A percentile compares a stretch with the other conserved stretches of the same genome.
Evolutionary conservation across 2,888 invertebrate species (phyloP).

Genomic region (Agapostemon virescens): DNA sequence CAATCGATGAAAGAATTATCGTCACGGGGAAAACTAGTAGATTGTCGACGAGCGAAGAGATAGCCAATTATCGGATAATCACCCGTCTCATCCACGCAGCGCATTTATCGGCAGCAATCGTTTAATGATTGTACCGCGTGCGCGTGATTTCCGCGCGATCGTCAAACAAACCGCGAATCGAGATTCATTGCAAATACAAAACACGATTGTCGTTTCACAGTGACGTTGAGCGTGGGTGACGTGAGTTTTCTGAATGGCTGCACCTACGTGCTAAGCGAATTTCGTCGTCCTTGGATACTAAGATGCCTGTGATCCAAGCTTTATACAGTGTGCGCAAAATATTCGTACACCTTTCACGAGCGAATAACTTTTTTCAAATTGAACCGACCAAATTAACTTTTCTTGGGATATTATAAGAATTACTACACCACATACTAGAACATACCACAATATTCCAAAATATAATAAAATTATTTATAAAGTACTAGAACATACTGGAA

Average conservation of each 20-base stretch:
- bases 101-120: neutral
- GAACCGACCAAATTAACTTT: no score
- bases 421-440: no score
- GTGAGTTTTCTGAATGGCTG: neutral
- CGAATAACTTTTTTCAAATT: no score
- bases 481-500: no score
- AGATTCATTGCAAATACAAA: neutral
- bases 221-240: neutral
- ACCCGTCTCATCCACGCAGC: neutral
- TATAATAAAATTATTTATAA: no score
- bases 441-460: no score
- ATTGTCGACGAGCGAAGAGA: neutral
- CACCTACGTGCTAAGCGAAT: neutral
- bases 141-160: neutral
- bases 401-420: no score
- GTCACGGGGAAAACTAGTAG: neutral
- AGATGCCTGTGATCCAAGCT: neutral
- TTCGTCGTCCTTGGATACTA: neutral
- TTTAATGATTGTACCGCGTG: conserved; percentile 1
- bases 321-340: no score
- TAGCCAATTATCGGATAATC: conserved; percentile 2
- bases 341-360: no score
- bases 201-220: neutral
- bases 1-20: conserved; percentile 4
- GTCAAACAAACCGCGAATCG: conserved; percentile 4